phyloP scores from a whole-genome alignment of 2,797 vertebrate species.

The Sebastes nivosus region DNA sequence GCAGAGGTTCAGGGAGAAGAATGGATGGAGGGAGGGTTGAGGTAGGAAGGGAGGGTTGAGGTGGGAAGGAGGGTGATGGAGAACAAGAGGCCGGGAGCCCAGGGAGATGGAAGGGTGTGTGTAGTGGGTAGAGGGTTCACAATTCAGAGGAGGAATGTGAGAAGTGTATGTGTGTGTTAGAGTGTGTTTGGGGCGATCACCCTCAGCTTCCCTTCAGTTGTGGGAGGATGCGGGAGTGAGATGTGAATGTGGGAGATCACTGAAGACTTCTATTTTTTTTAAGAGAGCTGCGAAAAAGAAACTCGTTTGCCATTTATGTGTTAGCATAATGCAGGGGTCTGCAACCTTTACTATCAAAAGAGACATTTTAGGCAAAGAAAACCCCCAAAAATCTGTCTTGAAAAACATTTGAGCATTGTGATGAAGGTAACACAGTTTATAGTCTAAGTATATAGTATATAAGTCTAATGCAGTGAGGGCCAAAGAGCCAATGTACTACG shows the following conservation, averaged over 20 bases:
- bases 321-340: not conserved
- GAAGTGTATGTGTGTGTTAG: not conserved
- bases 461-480: no score
- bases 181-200: conserved; percentile 4
- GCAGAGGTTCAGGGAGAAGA: not conserved
- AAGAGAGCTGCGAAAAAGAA: conserved; percentile 16
- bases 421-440: no score
- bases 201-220: conserved; percentile 29
- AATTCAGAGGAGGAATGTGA: conserved; percentile 24
- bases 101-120: conserved; percentile 42
- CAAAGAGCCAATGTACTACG: no score
- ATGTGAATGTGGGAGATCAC: conserved; percentile 8
- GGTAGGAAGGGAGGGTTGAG: not conserved
- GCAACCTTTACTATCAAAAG: no score
- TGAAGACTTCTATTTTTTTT: not conserved
- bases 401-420: no score
- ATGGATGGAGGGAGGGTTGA: not conserved
- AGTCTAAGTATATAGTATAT: no score
- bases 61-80: conserved; percentile 7
- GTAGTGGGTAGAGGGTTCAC: conserved; percentile 34
- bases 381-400: no score
- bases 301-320: not conserved
- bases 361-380: no score
- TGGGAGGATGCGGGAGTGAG: conserved; percentile 2
- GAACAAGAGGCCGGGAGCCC: conserved; percentile 20